phyloP scores from a whole-genome alignment of 2,797 vertebrate genomes.

The Characodon lateralis region DNA sequence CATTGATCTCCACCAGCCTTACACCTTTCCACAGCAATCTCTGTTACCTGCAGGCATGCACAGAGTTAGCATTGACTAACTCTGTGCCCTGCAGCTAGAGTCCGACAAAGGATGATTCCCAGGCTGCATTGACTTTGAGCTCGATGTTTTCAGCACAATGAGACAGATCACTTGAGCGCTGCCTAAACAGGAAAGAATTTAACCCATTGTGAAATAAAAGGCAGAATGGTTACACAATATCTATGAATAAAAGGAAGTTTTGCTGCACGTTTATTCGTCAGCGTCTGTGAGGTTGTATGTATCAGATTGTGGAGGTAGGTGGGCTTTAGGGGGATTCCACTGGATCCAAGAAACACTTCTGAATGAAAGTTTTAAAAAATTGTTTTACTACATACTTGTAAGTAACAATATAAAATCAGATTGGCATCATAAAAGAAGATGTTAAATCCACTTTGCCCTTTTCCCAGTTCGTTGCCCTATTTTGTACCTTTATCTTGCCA shows the following conservation, averaged over 20 bases:
- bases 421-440: constrained; percentile 21
- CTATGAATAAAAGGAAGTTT: neutral
- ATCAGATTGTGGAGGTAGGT: constrained; percentile 7
- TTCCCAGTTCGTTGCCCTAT: neutral
- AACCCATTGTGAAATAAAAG: constrained; percentile 14
- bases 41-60: constrained; percentile 55
- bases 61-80: constrained; percentile 60
- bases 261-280: neutral
- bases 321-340: constrained; percentile 32
- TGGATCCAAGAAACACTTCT: constrained; percentile 13
- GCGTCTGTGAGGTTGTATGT: neutral
- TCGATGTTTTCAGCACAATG: constrained; percentile 27
- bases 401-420: constrained; percentile 21
- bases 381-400: constrained; percentile 26
- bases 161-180: constrained; percentile 30
- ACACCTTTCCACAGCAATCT: constrained; percentile 42
- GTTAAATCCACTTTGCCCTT: neutral
- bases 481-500: neutral
- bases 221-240: constrained; percentile 4
- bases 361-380: constrained; percentile 17
- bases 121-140: constrained; percentile 35
- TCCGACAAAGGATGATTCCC: constrained; percentile 23
- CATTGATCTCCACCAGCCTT: constrained; percentile 34
- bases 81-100: constrained; percentile 28
- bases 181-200: constrained; percentile 8